A percentile compares a stretch with the other conserved stretches of the same genome.
phyloP scores from a whole-genome alignment of 2,888 invertebrate genomes.

The Cheilosia grossa region DNA sequence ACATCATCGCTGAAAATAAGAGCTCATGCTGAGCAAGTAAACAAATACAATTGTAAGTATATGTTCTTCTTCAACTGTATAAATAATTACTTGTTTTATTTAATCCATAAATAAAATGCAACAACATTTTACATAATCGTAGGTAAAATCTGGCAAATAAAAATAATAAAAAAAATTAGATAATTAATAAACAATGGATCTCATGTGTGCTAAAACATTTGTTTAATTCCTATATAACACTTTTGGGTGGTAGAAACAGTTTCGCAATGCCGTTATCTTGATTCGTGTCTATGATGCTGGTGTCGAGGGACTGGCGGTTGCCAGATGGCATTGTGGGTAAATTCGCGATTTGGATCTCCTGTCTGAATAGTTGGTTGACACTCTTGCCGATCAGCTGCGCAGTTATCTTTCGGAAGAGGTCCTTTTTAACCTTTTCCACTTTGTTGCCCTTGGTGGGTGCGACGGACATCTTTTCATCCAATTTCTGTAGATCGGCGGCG shows the following conservation, averaged over 20 bases:
- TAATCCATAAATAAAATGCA: slow-evolving; percentile 74
- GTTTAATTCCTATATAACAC: slow-evolving; percentile 65
- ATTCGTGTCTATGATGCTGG: slow-evolving; percentile 80
- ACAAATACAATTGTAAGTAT: neutral
- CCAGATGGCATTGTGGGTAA: slow-evolving; percentile 87
- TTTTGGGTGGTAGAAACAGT: slow-evolving; percentile 78
- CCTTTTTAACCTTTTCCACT: slow-evolving; percentile 95
- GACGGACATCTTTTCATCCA: slow-evolving; percentile 91
- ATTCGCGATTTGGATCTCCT: slow-evolving; percentile 93
- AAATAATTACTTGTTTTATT: slow-evolving; percentile 73
- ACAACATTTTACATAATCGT: slow-evolving; percentile 68
- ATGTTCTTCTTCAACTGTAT: slow-evolving; percentile 62
- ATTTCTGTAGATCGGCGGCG: slow-evolving; percentile 90
- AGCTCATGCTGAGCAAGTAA: neutral
- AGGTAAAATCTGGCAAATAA: slow-evolving; percentile 71
- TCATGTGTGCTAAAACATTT: slow-evolving; percentile 44
- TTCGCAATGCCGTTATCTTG: slow-evolving; percentile 79
- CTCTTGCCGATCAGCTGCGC: slow-evolving; percentile 92
- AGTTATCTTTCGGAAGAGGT: slow-evolving; percentile 94
- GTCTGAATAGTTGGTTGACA: slow-evolving; percentile 93
- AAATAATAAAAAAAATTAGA: slow-evolving; percentile 48
- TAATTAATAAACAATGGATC: slow-evolving; percentile 66
- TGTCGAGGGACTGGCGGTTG: slow-evolving; percentile 64
- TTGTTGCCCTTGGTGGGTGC: slow-evolving; percentile 89
- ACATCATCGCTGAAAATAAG: neutral